Base-by-base conservation (phyloP, 2,113 vertebrate genomes). In the Lucifuga dentata region DNA sequence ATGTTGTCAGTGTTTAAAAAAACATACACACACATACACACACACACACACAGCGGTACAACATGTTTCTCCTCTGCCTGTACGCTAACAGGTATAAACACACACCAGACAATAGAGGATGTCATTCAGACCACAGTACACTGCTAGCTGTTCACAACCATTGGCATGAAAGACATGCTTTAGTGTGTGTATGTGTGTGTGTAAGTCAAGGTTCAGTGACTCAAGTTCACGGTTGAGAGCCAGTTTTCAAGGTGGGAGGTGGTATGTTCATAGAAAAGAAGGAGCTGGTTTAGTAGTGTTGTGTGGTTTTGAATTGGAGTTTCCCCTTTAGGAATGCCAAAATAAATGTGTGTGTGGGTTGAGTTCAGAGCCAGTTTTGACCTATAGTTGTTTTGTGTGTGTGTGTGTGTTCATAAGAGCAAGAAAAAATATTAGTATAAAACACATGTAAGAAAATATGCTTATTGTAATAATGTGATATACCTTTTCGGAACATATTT, bases 111-210 rank as follows among this genome's bases (percentile, higher is more conserved):
- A 84, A 78, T 35, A 35, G 68, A 50, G 53, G 23, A 44, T 55
- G 78, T 76, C 74, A 61, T 58, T 62, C 68, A 55, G 57, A 74
- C 68, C 60, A 35, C 51, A 65, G 45, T n/a, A 17, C 61, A 23
- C 61, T 5, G 35, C 21, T 8, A 46, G 49, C 65, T 75, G 43
- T 88, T 85, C 83, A 85, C 74, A 88, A 65, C 72, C 69, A 67
- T 57, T 80, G 83, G 66, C 73, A 52, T 88, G 84, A 87, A 81
- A 88, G 79, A 78, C 61, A 0, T 32, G 58, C 69, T 81, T 84
- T 51, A 55, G 40, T 20, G 17, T 52, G 21, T 77, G 65, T 81
- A 74, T 85, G 68, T 49, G 44, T 86, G 63, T 57, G 78, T 64
- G 56, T 20, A 23, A 41, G 21, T 55, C 13, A 33, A 72, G 80